These are phyloP conservation scores for Sarotherodon lohbergeri DNA, from an alignment of 2,113 vertebrate species.

Conservation along the genomic window DNA sequence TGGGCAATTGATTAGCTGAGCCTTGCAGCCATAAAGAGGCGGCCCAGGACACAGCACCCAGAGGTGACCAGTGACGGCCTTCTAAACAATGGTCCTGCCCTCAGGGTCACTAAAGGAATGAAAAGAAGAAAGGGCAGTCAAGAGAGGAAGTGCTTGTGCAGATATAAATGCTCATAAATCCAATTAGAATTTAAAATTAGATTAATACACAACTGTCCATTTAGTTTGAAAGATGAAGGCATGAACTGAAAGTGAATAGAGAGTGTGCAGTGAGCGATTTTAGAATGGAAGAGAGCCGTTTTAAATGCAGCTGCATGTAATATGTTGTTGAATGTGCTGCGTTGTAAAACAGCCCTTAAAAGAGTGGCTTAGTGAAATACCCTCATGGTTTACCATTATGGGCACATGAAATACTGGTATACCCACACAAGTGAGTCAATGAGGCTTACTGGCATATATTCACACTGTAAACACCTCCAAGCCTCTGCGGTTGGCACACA, in stretches of 20 bases:
- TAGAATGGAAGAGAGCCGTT: neutral
- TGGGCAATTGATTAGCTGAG: slow-evolving; percentile 52
- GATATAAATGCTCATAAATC: neutral
- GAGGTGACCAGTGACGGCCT: slow-evolving; percentile 46
- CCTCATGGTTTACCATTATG: slow-evolving; percentile 52
- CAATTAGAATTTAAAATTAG: neutral
- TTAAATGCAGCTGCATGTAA: slow-evolving; percentile 34
- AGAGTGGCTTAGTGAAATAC: slow-evolving; percentile 47
- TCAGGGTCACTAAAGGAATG: slow-evolving; percentile 55
- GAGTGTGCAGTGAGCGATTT: neutral
- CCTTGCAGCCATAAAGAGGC: slow-evolving; percentile 64
- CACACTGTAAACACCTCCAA: slow-evolving; percentile 59
- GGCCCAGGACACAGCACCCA: slow-evolving; percentile 33
- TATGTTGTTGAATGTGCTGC: slow-evolving; percentile 35
- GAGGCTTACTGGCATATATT: slow-evolving; percentile 52
- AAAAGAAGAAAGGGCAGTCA: slow-evolving; percentile 20
- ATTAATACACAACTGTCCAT: neutral
- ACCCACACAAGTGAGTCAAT: slow-evolving; percentile 53
- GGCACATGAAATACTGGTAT: slow-evolving; percentile 45
- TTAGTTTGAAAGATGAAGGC: neutral
- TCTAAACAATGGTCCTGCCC: slow-evolving; percentile 64
- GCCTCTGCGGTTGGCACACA: slow-evolving; percentile 44
- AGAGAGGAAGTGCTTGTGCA: slow-evolving; percentile 28
- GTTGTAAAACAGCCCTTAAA: slow-evolving; percentile 54
- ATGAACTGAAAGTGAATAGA: neutral